A percentile compares a stretch with the other conserved stretches of the same genome.
Evolutionary conservation across 2,888 invertebrate species (phyloP).

Genomic region (Cremastobaeus sp.): DNA sequence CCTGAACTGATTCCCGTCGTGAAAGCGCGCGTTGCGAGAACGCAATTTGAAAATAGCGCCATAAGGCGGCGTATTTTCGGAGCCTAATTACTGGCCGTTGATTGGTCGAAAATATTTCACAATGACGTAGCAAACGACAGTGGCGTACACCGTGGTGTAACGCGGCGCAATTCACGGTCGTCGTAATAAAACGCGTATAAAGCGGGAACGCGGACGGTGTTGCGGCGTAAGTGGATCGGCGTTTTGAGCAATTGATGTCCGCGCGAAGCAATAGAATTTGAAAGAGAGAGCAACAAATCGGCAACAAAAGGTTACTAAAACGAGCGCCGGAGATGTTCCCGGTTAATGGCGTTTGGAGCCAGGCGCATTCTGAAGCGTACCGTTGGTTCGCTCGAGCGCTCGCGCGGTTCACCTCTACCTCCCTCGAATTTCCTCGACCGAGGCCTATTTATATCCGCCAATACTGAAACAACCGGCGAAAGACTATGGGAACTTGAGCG

Average conservation of each 20-base stretch:
- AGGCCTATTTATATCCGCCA: slow-evolving; percentile 59
- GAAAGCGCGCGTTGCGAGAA: slow-evolving; percentile 6
- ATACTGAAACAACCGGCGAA: slow-evolving; percentile 45
- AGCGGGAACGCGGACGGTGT: neutral
- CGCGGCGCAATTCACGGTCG: slow-evolving; percentile 6
- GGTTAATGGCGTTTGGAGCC: slow-evolving; percentile 41
- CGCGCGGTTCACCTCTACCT: slow-evolving; percentile 29
- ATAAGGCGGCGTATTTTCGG: slow-evolving; percentile 15
- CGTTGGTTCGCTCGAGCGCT: slow-evolving; percentile 23
- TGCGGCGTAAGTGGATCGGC: slow-evolving; percentile 12
- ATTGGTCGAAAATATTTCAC: too few relatives aligned
- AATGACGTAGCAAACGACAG: slow-evolving; percentile 10
- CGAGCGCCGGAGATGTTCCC: slow-evolving; percentile 23
- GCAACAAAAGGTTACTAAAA: slow-evolving; percentile 49
- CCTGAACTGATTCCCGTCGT: slow-evolving; percentile 28
- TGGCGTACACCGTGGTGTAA: slow-evolving; percentile 23
- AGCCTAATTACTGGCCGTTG: too few relatives aligned
- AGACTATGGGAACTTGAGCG: slow-evolving; percentile 55
- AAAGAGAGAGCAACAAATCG: slow-evolving; percentile 44
- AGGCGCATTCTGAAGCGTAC: slow-evolving; percentile 40
- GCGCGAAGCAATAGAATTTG: slow-evolving; percentile 33
- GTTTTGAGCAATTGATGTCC: slow-evolving; percentile 18
- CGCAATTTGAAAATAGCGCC: slow-evolving; percentile 1
- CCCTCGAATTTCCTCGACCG: slow-evolving; percentile 54
- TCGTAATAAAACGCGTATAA: slow-evolving; percentile 12